Evolutionary conservation across 2,113 vertebrate species (phyloP), one percentile per base, ranked within the genome.

Genomic region (Paralichthys olivaceus): DNA sequence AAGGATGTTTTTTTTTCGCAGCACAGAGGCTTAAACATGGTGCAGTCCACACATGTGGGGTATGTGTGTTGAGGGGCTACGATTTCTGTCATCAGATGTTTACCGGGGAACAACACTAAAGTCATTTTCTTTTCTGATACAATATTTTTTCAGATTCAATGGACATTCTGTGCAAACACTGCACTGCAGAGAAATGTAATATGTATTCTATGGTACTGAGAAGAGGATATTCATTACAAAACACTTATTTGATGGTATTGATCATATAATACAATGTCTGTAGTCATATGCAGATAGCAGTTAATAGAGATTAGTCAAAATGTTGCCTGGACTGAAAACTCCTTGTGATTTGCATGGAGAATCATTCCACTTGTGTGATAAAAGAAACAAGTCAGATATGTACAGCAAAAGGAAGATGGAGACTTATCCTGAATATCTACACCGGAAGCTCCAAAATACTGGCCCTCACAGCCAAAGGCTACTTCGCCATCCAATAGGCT

Each of bases 1-100:
- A 66, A 75, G 75, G 67, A 74, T 40, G 37, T 40, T 11, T 40
- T 40, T 11, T 40, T 13, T 37, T 37, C 34, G 11, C 11, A 12
- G 37, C 11, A 40, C 11, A 71, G 61, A 67, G 66, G 55, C 17
- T 61, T 6, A 40, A 61, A 25, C 28, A 26, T 37, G 61, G 17
- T 56, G 22, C 7, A 4, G 34, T 29, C 25, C 25, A 32, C 22
- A 49, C 26, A 49, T 22, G 26, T 23, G 43, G n/a, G 63, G 14
- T 53, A 4, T 2, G 57, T 19, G 43, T 5, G 32, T 43, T 54
- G 54, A 58, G 9, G 2, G 9, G 12, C 29, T 45, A n/a, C 1
- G 4, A 19, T 61, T 29, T 7, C 43, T 29, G 51, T 23, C 45
- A 53, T 53, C 23, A 45, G 40, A 64, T 49, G 37, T 34, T 63